Evolutionary conservation across 1,140 invertebrate species (phyloP).

Genomic region (Amyelois transitella): DNA sequence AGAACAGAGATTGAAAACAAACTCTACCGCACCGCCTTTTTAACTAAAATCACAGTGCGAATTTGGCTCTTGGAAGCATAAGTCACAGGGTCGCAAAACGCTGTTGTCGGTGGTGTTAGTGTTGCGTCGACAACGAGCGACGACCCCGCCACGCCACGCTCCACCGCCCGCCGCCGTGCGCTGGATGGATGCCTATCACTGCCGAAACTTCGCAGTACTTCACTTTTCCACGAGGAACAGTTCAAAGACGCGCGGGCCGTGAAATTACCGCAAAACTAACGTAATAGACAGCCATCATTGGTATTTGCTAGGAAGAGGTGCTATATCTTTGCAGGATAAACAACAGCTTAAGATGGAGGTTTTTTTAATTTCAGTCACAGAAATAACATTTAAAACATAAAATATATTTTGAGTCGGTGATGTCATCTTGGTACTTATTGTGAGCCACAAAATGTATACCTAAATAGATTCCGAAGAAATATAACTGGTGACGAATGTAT

Average conservation of each 20-base stretch:
- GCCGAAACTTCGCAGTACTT: conserved; percentile 69
- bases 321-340: conserved; percentile 25
- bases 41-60: background rate
- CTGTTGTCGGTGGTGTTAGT: conserved; percentile 4
- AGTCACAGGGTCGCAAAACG: conserved; percentile 6
- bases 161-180: conserved; percentile 41
- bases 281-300: conserved; percentile 28
- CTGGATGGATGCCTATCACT: conserved; percentile 51
- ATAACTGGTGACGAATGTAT: background rate
- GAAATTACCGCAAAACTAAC: conserved; percentile 70
- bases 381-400: background rate
- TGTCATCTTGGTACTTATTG: conserved; percentile 27
- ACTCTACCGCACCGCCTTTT: background rate
- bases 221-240: conserved; percentile 68
- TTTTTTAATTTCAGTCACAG: no score
- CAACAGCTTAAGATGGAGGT: no score
- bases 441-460: conserved; percentile 13
- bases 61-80: background rate
- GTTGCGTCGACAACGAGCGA: conserved; percentile 40
- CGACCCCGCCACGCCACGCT: conserved; percentile 66
- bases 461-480: background rate
- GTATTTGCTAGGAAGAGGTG: background rate
- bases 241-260: conserved; percentile 55
- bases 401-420: background rate
- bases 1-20: no score